Percentiles rank a stretch among this genome's conserved stretches.
Evolutionary conservation across 2,888 invertebrate species (phyloP).

Genomic region (Cerastis leucographa): DNA sequence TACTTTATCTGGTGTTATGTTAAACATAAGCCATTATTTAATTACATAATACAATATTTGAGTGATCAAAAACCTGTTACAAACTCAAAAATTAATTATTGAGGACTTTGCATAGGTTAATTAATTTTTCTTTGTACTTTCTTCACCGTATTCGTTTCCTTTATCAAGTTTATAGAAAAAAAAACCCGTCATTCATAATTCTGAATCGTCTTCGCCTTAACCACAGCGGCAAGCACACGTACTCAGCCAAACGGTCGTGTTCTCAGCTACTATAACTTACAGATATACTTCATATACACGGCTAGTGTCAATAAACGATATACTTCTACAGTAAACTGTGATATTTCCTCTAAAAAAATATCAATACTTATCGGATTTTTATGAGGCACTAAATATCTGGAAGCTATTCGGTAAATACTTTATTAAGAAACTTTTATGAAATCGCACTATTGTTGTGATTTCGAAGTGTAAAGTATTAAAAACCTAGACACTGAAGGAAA

Average conservation of each 20-base stretch:
- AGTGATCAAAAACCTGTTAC: too few species aligned
- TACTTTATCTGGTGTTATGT: too few species aligned
- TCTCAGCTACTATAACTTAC: conserved; percentile 35
- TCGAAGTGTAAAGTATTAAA: background rate
- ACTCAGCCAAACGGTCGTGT: conserved; percentile 35
- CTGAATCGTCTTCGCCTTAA: conserved; percentile 43
- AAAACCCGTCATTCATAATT: background rate
- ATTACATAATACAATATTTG: too few species aligned
- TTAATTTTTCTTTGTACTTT: background rate
- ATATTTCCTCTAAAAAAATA: background rate
- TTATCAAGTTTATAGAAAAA: background rate
- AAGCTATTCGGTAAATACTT: background rate
- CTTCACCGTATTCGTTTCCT: background rate
- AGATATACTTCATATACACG: background rate
- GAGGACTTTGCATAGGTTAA: too few species aligned
- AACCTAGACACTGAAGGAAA: background rate
- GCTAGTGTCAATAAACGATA: conserved; percentile 6
- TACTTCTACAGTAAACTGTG: background rate
- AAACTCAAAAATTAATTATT: too few species aligned
- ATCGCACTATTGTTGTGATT: background rate
- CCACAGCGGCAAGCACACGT: conserved; percentile 4
- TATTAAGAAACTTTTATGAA: background rate
- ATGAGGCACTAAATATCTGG: background rate
- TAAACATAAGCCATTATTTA: too few species aligned
- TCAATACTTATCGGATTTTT: background rate